Percentiles rank a stretch among this genome's conserved stretches.
Evolutionary conservation across 2,888 invertebrate species (phyloP).

Genomic region (Conistra vaccinii): DNA sequence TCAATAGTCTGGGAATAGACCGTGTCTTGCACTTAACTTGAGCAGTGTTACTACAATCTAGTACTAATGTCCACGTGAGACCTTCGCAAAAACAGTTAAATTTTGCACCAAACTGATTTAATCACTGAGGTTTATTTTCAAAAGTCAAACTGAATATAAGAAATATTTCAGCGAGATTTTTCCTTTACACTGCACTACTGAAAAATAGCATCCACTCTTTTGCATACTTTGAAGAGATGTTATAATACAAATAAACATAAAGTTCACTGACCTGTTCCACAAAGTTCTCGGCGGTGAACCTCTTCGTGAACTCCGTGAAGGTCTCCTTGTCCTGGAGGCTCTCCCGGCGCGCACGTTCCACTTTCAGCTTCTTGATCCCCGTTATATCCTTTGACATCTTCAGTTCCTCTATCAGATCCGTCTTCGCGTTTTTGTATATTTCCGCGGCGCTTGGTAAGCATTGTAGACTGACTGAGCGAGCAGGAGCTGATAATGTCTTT

Average conservation of each 20-base stretch:
- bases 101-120: background rate
- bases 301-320: constrained; percentile 95
- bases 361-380: constrained; percentile 98
- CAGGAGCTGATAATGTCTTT: constrained; percentile 94
- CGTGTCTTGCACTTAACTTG: background rate
- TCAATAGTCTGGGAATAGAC: constrained; percentile 30
- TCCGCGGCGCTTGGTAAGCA: constrained; percentile 92
- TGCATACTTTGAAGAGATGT: constrained; percentile 18
- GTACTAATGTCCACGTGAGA: background rate
- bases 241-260: constrained; percentile 56
- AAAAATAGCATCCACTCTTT: constrained; percentile 47
- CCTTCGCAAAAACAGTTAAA: constrained; percentile 1
- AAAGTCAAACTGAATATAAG: background rate
- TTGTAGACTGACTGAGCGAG: constrained; percentile 94
- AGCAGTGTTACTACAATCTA: background rate
- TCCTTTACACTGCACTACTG: background rate
- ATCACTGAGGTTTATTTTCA: constrained; percentile 4
- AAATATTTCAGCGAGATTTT: background rate
- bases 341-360: constrained; percentile 96
- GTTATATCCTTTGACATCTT: constrained; percentile 98
- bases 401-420: constrained; percentile 97
- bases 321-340: constrained; percentile 95
- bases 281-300: constrained; percentile 96
- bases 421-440: constrained; percentile 94
- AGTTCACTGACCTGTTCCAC: constrained; percentile 95